Conservation (phyloP, 1,140 invertebrate genomes). For the Antheraea mylitta region DNA sequence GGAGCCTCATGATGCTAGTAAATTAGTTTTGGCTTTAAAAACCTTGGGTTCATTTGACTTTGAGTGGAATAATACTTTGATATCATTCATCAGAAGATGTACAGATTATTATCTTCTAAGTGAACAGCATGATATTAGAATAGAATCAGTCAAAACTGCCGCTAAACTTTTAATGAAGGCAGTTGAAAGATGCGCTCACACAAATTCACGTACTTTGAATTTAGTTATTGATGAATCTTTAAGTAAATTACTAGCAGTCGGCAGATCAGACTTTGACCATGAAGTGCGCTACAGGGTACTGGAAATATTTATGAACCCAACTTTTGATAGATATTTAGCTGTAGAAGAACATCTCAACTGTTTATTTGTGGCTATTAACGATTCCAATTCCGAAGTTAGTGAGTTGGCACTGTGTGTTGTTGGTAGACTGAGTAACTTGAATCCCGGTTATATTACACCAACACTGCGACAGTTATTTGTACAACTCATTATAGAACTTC, state of each 20-base stretch:
- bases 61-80: constrained; percentile 94
- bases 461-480: constrained; percentile 95
- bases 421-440: constrained; percentile 94
- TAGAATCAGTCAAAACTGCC: constrained; percentile 97
- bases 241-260: constrained; percentile 93
- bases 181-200: constrained; percentile 82
- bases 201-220: constrained; percentile 88
- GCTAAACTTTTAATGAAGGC: constrained; percentile 92
- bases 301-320: constrained; percentile 91
- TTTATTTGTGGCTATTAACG: constrained; percentile 96
- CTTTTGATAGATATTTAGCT: constrained; percentile 96
- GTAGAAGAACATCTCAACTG: constrained; percentile 96
- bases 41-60: constrained; percentile 98
- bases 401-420: constrained; percentile 96
- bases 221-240: constrained; percentile 94
- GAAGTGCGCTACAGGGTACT: constrained; percentile 96
- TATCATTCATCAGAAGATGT: constrained; percentile 95
- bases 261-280: constrained; percentile 96
- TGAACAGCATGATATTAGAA: constrained; percentile 93
- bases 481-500: constrained; percentile 95
- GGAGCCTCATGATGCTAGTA: constrained; percentile 86
- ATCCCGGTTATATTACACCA: constrained; percentile 99
- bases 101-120: constrained; percentile 95
- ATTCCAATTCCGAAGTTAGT: constrained; percentile 98
- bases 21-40: constrained; percentile 93